Conservation (phyloP, 1,140 invertebrate species). For the Radopholus similis region DNA sequence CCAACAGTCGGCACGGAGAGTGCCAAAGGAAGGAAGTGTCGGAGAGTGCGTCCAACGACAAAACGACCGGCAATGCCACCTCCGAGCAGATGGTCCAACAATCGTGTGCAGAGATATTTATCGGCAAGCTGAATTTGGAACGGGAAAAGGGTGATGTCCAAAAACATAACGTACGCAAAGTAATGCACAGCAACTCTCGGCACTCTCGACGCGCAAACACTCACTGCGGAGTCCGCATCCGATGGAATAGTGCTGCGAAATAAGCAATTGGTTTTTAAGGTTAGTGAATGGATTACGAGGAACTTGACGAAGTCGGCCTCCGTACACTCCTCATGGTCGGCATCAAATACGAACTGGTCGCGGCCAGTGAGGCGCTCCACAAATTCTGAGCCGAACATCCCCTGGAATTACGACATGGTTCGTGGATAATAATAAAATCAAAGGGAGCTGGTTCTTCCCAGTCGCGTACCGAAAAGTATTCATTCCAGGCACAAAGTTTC, state of each 20-base stretch:
- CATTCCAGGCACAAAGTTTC: conserved; percentile 17
- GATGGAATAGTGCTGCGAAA: conserved; percentile 17
- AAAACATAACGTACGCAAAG: conserved; percentile 18
- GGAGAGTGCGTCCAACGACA: conserved; percentile 10
- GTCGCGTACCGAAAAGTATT: conserved; percentile 12
- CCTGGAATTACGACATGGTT: conserved; percentile 12
- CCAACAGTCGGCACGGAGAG: conserved; percentile 18
- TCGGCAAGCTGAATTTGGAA: conserved; percentile 20
- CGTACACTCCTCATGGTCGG: conserved; percentile 6
- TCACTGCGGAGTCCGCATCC: conserved; percentile 14
- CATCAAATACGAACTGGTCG: conserved; percentile 12
- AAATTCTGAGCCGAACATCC: conserved; percentile 27
- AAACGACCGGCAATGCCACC: neutral
- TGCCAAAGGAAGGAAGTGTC: conserved; percentile 4
- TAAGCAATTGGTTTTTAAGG: neutral
- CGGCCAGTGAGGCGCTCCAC: conserved; percentile 1
- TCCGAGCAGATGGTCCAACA: conserved; percentile 15
- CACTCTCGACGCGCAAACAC: conserved; percentile 4
- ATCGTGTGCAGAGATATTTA: conserved; percentile 17
- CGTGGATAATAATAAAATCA: neutral
- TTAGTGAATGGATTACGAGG: neutral
- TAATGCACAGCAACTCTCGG: conserved; percentile 2
- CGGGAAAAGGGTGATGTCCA: neutral
- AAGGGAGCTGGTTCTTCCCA: neutral
- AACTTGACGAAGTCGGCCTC: conserved; percentile 25